Percentiles rank a stretch among this genome's conserved stretches.
phyloP scores from a whole-genome alignment of 2,888 invertebrate genomes.

The Andricus curvator region DNA sequence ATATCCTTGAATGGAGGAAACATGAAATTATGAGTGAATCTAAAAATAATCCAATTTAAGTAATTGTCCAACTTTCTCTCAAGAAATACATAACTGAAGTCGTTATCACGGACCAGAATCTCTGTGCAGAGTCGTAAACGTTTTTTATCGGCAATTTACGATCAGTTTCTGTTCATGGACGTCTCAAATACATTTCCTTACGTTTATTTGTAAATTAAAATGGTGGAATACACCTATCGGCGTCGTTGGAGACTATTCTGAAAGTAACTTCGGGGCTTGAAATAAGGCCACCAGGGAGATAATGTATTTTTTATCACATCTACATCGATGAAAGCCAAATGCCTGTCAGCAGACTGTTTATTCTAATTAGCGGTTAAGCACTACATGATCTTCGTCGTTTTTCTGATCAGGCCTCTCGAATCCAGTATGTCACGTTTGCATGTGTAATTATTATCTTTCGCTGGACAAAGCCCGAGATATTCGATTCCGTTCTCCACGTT shows the following conservation, averaged over 20 bases:
- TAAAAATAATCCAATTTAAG: background rate
- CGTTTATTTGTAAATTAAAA: slow-evolving; percentile 32
- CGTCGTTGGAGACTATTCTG: background rate
- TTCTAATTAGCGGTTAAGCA: slow-evolving; percentile 1
- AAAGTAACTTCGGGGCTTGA: background rate
- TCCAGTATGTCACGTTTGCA: slow-evolving; percentile 60
- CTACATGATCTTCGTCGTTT: slow-evolving; percentile 4
- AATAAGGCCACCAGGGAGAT: background rate
- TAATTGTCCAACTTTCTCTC: background rate
- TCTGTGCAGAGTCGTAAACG: background rate
- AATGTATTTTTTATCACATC: background rate
- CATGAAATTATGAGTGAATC: background rate
- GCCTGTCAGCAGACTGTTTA: background rate
- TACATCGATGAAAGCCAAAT: background rate
- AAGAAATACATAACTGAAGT: background rate
- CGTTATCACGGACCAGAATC: background rate
- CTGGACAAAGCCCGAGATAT: slow-evolving; percentile 61
- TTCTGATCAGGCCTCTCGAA: slow-evolving; percentile 44
- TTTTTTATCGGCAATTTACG: background rate
- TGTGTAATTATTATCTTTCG: slow-evolving; percentile 65
- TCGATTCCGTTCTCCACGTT: slow-evolving; percentile 49
- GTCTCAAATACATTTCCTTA: slow-evolving; percentile 35
- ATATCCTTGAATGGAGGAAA: background rate
- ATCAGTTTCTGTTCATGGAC: slow-evolving; percentile 44
- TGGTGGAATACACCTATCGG: background rate